These are phyloP conservation scores for Thecophora atra DNA, from an alignment of 2,888 invertebrate species.

Conservation along the genomic window DNA sequence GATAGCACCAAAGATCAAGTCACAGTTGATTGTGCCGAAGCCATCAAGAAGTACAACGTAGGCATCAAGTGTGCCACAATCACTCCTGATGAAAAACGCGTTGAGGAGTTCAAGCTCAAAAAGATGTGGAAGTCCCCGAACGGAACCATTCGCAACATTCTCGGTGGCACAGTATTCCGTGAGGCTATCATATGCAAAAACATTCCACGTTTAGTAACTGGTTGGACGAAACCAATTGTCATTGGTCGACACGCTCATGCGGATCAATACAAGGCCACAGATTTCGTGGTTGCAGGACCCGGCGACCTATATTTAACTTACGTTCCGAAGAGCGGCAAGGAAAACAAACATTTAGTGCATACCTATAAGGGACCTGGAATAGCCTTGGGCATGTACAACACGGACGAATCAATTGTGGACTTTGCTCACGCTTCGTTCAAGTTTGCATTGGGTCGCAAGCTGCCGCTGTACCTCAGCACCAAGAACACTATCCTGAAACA, in stretches of 20 bases:
- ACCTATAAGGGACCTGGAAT: constrained; percentile 90
- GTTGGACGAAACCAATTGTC: constrained; percentile 96
- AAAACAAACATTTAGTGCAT: constrained; percentile 79
- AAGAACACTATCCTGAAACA: constrained; percentile 97
- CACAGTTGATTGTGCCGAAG: constrained; percentile 96
- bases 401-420: constrained; percentile 90
- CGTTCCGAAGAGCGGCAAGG: constrained; percentile 72
- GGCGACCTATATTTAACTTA: constrained; percentile 89
- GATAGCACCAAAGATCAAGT: constrained; percentile 95
- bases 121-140: constrained; percentile 94
- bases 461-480: constrained; percentile 93
- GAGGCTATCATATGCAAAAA: constrained; percentile 91
- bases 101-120: constrained; percentile 88
- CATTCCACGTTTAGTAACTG: constrained; percentile 92
- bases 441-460: constrained; percentile 83
- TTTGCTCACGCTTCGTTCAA: constrained; percentile 96
- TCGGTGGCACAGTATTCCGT: constrained; percentile 80
- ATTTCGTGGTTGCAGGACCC: constrained; percentile 91
- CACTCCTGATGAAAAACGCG: constrained; percentile 96
- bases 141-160: constrained; percentile 87
- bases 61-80: constrained; percentile 99
- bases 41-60: constrained; percentile 95
- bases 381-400: constrained; percentile 95
- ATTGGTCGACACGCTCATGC: constrained; percentile 99
- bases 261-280: constrained; percentile 97